A percentile compares a stretch with the other conserved stretches of the same genome.
Evolutionary conservation across 1,140 invertebrate species (phyloP).

Genomic region (Temnothorax longispinosus): DNA sequence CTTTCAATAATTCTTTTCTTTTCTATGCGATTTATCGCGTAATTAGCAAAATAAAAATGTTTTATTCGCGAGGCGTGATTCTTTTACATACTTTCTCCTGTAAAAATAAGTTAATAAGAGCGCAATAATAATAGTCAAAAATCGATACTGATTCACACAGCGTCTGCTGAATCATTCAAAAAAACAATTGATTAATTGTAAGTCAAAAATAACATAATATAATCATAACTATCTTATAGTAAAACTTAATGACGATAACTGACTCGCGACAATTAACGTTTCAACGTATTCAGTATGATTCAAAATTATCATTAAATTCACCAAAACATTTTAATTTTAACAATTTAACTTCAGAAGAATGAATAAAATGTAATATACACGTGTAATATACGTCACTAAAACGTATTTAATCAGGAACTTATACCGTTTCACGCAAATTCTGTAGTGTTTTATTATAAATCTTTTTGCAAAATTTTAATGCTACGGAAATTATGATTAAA

Average conservation of each 20-base stretch:
- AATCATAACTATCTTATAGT: not conserved
- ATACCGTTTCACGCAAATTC: not conserved
- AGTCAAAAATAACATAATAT: not conserved
- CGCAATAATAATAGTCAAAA: not conserved
- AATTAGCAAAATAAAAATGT: conserved; percentile 9
- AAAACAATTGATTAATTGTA: not conserved
- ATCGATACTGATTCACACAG: not conserved
- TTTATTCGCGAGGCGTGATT: not conserved
- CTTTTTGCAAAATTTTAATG: not conserved
- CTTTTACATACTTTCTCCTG: not conserved
- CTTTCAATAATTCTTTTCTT: not conserved
- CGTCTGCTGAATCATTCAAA: not conserved
- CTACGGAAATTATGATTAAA: not conserved
- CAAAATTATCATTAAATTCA: not conserved
- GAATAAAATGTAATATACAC: not conserved
- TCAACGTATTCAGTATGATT: not conserved
- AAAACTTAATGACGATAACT: not conserved
- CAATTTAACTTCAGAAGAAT: not conserved
- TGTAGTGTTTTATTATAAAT: not conserved
- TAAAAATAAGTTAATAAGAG: not conserved
- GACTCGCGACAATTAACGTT: not conserved
- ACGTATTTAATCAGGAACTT: not conserved
- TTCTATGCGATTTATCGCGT: not conserved
- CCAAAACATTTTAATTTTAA: not conserved
- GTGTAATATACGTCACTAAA: not conserved